These are phyloP conservation scores for Cephus sareptanus DNA, from an alignment of 2,888 invertebrate species.

Conservation along the genomic window DNA sequence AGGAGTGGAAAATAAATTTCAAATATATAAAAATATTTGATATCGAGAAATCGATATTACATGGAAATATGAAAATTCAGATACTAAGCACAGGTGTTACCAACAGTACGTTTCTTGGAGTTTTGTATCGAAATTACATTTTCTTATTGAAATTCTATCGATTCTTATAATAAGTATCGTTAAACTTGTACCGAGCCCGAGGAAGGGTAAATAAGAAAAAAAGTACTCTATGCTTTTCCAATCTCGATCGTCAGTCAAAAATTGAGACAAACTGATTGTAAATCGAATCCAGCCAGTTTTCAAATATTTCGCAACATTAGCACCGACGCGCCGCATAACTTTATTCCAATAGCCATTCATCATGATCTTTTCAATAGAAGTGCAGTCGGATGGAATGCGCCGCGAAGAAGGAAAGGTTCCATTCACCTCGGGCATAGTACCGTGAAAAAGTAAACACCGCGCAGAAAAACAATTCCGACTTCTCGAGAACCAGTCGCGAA, in stretches of 20 bases:
- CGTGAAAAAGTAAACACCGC: conserved; percentile 58
- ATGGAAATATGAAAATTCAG: no score
- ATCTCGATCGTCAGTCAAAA: conserved; percentile 2
- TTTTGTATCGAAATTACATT: no score
- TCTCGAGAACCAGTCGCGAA: neutral
- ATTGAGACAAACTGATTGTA: conserved; percentile 15
- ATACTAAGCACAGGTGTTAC: no score
- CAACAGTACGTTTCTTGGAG: no score
- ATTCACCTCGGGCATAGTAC: conserved; percentile 44
- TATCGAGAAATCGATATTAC: no score
- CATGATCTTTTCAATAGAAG: conserved; percentile 54
- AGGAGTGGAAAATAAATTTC: no score
- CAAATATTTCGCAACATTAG: conserved; percentile 59
- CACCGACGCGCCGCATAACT: conserved; percentile 54
- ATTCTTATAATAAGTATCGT: no score
- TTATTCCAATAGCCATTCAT: conserved; percentile 60
- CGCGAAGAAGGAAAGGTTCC: conserved; percentile 31
- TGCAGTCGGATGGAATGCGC: conserved; percentile 45
- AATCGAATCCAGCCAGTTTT: conserved; percentile 52
- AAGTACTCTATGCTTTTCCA: conserved; percentile 22
- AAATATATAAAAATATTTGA: no score
- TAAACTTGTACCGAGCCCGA: no score
- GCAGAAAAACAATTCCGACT: conserved; percentile 54
- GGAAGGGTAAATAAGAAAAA: conserved; percentile 15
- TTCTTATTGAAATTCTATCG: no score